Evolutionary conservation across 2,888 invertebrate genomes (phyloP), one percentile per base, ranked within the genome.

Genomic region (Eumacrocentrus americanus): DNA sequence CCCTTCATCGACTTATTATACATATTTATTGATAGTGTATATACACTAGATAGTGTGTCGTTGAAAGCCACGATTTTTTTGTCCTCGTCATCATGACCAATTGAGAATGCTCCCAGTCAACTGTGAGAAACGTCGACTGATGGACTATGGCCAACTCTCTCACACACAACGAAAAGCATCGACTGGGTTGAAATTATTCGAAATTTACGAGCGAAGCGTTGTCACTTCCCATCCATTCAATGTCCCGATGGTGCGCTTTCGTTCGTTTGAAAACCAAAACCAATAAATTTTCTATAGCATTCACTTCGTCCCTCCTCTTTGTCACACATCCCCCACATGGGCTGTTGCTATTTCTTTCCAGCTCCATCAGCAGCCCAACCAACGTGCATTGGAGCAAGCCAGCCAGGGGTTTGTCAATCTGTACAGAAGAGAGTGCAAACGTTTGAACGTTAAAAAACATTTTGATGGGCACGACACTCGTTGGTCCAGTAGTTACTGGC

Each of bases 151-250:
- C n/a, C n/a, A 34, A 48, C 48, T 34, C 37, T 40, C 20, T 16
- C 25, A 25, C 48, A 25, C 25, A 34, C 57, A 48, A 48, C n/a
- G n/a, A 44, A 16, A 44, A 58, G 42, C 51, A 34, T 58, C 40
- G 34, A 44, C 44, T 58, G 40, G 38, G 35, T 58, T 62, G 70
- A 69, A 74, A 72, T 76, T 72, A 76, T 75, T 71, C 69, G 63
- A 67, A 74, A 76, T 76, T 76, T 75, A 75, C 70, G 74, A 69
- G 66, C 61, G 22, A 48, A 60, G 66, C 68, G 68, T 72, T 72
- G 71, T 72, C 73, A 70, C 69, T 70, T 74, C 67, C 71, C 71
- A 68, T 71, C 65, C 66, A 69, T 73, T 70, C 72, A 69, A 62
- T 60, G 66, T 64, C 62, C 65, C 42, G 55, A 48, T 40, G 44